These are phyloP conservation scores for Halictus rubicundus DNA, from an alignment of 1,140 invertebrate species.

Conservation along the genomic window DNA sequence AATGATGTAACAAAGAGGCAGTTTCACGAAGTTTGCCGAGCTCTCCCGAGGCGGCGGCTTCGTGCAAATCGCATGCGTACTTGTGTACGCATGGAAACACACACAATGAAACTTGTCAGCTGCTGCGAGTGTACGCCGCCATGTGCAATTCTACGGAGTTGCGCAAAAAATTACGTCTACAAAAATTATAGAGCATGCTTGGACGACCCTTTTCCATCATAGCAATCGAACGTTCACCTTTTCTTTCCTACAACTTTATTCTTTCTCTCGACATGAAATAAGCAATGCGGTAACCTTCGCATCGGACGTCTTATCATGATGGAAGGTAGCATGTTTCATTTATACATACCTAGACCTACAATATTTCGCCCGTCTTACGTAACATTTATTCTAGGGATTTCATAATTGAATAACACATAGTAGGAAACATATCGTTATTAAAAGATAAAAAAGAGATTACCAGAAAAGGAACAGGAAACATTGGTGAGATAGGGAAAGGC, in stretches of 20 bases:
- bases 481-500: conserved; percentile 28
- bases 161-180: conserved; percentile 52
- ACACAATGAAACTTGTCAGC: conserved; percentile 69
- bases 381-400: conserved; percentile 30
- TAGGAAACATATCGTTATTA: conserved; percentile 24
- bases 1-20: conserved; percentile 78
- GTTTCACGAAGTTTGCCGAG: conserved; percentile 70
- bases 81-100: conserved; percentile 22
- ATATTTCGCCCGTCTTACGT: conserved; percentile 27
- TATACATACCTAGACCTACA: neutral
- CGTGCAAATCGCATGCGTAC: conserved; percentile 61
- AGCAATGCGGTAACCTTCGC: neutral
- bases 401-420: conserved; percentile 31
- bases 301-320: neutral
- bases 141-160: conserved; percentile 75
- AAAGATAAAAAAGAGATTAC: conserved; percentile 11
- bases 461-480: neutral
- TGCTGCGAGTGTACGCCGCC: conserved; percentile 70
- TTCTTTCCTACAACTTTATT: neutral
- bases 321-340: neutral
- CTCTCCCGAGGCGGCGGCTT: conserved; percentile 55
- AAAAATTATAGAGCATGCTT: conserved; percentile 42
- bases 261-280: neutral
- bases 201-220: conserved; percentile 16
- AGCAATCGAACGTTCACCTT: neutral